phyloP scores from a whole-genome alignment of 2,888 invertebrate species.

The Sarcophaga variegata region DNA sequence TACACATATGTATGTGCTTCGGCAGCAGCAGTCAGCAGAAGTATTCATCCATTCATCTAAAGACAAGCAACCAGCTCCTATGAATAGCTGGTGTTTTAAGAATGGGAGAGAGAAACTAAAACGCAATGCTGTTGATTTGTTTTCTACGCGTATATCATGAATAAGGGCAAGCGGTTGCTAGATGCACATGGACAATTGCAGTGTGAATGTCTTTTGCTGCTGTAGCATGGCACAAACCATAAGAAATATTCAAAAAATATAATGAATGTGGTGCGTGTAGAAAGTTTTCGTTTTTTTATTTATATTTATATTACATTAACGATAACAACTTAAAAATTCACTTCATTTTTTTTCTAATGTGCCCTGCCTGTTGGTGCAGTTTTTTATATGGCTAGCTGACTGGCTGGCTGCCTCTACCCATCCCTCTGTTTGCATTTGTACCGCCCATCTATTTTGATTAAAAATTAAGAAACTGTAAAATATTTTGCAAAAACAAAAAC shows the following conservation, averaged over 20 bases:
- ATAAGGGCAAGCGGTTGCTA: neutral
- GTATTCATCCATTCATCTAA: conserved; percentile 20
- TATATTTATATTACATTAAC: neutral
- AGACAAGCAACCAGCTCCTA: neutral
- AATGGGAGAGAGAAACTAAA: neutral
- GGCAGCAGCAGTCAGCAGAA: neutral
- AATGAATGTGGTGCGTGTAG: conserved; percentile 31
- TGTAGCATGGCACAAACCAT: conserved; percentile 19
- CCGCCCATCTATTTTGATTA: neutral
- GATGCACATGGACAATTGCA: conserved; percentile 58
- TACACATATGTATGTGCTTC: neutral
- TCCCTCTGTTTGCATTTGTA: neutral
- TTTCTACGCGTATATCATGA: conserved; percentile 6
- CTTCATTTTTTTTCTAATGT: neutral
- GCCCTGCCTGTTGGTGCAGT: neutral
- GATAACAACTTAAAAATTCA: conserved; percentile 4
- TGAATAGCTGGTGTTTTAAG: conserved; percentile 25
- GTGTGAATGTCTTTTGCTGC: conserved; percentile 48
- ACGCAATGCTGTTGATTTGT: conserved; percentile 12
- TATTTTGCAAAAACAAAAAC: neutral
- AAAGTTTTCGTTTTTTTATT: neutral
- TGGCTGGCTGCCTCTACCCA: neutral
- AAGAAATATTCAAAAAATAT: conserved; percentile 30
- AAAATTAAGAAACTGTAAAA: neutral
- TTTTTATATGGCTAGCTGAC: neutral